Conservation (phyloP, 2,113 vertebrate species). For the Ornithorhynchus anatinus region DNA sequence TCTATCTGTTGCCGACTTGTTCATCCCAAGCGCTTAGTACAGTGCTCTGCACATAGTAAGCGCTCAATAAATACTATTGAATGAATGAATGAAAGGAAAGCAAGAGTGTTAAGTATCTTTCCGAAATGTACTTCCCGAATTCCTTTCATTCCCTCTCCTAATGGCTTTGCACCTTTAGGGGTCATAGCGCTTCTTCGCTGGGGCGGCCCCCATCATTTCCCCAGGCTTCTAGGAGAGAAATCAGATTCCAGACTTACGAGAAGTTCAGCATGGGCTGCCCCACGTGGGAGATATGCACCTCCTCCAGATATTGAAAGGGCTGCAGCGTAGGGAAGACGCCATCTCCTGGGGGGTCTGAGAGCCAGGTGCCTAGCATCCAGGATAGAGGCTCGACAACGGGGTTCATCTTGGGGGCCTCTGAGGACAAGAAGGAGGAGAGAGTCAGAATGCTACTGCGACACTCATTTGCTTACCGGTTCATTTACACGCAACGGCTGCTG, state of each 20-base stretch:
- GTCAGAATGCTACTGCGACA: background rate
- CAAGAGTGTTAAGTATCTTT: background rate
- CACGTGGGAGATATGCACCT: slow-evolving; percentile 82
- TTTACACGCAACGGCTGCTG: no score
- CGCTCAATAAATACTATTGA: no score
- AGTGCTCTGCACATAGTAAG: no score
- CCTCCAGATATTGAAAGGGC: slow-evolving; percentile 88
- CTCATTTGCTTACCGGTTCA: no score
- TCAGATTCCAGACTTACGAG: slow-evolving; percentile 64
- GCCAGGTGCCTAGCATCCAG: slow-evolving; percentile 95
- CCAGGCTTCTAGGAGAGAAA: background rate
- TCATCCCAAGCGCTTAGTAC: no score
- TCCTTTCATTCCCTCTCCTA: slow-evolving; percentile 10
- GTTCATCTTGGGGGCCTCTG: slow-evolving; percentile 77
- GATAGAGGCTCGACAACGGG: slow-evolving; percentile 80
- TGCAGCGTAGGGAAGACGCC: slow-evolving; percentile 83
- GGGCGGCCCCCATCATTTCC: background rate
- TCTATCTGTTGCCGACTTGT: no score
- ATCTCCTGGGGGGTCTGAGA: slow-evolving; percentile 84
- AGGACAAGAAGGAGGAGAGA: background rate
- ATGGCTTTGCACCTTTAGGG: background rate
- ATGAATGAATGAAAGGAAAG: no score
- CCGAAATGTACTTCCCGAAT: background rate
- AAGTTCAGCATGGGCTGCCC: slow-evolving; percentile 84
- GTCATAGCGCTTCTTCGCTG: no score